phyloP scores from a whole-genome alignment of 2,113 vertebrate species.

The Phrynocephalus versicolor region DNA sequence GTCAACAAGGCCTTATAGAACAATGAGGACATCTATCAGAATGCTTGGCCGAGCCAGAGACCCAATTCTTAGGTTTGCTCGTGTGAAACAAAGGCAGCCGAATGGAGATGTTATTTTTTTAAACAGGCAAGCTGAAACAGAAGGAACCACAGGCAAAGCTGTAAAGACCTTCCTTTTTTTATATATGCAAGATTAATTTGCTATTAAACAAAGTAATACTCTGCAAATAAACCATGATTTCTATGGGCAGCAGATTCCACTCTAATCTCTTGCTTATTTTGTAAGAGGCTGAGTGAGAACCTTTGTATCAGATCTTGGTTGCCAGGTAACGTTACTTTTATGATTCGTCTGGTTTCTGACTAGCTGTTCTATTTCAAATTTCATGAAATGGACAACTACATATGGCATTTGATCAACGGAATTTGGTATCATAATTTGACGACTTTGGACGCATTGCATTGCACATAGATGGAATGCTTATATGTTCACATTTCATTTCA shows the following conservation, averaged over 20 bases:
- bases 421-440: constrained; percentile 41
- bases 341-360: constrained; percentile 47
- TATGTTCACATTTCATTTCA: neutral
- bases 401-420: constrained; percentile 43
- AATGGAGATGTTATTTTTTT: neutral
- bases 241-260: neutral
- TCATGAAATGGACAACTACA: constrained; percentile 33
- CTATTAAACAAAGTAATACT: constrained; percentile 1
- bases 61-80: neutral
- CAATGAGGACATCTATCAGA: neutral
- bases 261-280: neutral
- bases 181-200: neutral
- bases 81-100: too few relatives aligned
- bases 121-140: neutral
- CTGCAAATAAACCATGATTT: neutral
- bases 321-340: constrained; percentile 30
- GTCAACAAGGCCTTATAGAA: neutral
- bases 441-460: constrained; percentile 26
- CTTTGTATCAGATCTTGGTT: neutral
- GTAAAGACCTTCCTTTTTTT: neutral
- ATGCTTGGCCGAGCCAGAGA: neutral
- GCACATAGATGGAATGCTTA: constrained; percentile 32
- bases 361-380: constrained; percentile 37
- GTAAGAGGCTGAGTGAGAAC: constrained; percentile 17
- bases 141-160: neutral